Evolutionary conservation across 2,797 vertebrate genomes (phyloP), one percentile per base, ranked within the genome.

Genomic region (Nyctalus aviator): DNA sequence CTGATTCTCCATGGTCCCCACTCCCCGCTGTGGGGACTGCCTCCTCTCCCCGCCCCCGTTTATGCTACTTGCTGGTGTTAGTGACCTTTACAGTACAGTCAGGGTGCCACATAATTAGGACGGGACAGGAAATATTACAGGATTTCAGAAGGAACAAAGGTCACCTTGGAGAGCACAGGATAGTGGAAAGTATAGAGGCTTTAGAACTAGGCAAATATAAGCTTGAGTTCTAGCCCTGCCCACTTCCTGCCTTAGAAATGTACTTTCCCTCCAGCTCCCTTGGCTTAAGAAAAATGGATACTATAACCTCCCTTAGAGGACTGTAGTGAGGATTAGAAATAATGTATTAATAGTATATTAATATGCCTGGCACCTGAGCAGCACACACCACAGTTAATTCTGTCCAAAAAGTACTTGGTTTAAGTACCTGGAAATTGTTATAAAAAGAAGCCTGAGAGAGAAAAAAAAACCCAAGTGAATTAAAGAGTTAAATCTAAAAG

Each of bases 401-500:
- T 85, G 32, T 55, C 55, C 25, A 44, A 17, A 85, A 90, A 32
- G 23, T 64, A 59, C 44, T 89, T 27, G 41, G n/a, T 55, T 48
- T 93, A 73, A 91, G n/a, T 62, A 48, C 69, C 68, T 88, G 9
- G 81, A 88, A 64, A 71, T 73, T 66, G 37, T 91, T 77, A 75
- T 46, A n/a, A 75, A 93, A 85, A 95, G 66, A 73, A 93, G 76
- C 25, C n/a, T 84, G 5, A 5, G 8, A 44, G 55, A 9, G 25
- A 62, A 25, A 75, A 48, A 27, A 32, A 79, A 21, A 21, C 50
- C 37, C 1, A 30, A 48, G 41, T 50, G 20, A 17, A 41, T 76
- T 41, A 59, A 86, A 89, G 92, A 93, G 55, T 94, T 96, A 94
- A 95, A 76, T 94, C 59, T 93, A 62, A 93, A 96, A 93, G 50